Conservation (phyloP, 35 echinoderm and acorn worm species). For the Chiridota heheva region DNA sequence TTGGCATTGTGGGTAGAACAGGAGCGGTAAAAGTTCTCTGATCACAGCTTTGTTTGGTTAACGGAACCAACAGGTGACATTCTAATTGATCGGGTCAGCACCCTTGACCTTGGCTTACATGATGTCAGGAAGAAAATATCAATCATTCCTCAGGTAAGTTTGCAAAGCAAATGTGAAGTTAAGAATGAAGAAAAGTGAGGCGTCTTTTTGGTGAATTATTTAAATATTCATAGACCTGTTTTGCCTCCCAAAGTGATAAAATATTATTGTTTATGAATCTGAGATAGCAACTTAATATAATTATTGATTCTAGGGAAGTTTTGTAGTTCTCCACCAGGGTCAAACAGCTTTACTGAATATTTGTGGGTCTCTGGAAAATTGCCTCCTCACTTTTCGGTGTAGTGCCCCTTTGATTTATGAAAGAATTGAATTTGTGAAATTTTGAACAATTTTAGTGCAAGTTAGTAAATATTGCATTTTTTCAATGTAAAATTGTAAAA, state of each 20-base stretch:
- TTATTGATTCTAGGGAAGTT: conserved; percentile 1
- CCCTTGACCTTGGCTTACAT: conserved; percentile 69
- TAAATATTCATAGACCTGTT: neutral
- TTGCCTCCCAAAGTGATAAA: neutral
- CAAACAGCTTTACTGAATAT: too few species aligned
- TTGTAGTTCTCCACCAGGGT: neutral
- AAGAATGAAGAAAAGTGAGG: too few species aligned
- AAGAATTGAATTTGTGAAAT: too few species aligned
- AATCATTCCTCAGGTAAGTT: conserved; percentile 71
- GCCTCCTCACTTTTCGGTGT: too few species aligned
- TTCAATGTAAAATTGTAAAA: too few species aligned
- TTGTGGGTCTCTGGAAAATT: too few species aligned
- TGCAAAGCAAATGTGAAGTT: too few species aligned
- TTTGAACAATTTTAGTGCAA: too few species aligned
- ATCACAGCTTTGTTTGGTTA: conserved; percentile 84
- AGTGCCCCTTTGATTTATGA: too few species aligned
- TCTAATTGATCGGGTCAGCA: conserved; percentile 58
- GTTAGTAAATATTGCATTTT: too few species aligned
- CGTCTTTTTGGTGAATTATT: neutral
- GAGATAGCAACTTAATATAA: neutral
- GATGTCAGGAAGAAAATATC: conserved; percentile 84
- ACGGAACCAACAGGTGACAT: conserved; percentile 72
- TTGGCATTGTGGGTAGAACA: conserved; percentile 91
- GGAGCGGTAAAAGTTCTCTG: conserved; percentile 92
- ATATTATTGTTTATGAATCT: neutral